Evolutionary conservation across 2,113 vertebrate genomes (phyloP), one percentile per base, ranked within the genome.

Genomic region (Nematolebias whitei): DNA sequence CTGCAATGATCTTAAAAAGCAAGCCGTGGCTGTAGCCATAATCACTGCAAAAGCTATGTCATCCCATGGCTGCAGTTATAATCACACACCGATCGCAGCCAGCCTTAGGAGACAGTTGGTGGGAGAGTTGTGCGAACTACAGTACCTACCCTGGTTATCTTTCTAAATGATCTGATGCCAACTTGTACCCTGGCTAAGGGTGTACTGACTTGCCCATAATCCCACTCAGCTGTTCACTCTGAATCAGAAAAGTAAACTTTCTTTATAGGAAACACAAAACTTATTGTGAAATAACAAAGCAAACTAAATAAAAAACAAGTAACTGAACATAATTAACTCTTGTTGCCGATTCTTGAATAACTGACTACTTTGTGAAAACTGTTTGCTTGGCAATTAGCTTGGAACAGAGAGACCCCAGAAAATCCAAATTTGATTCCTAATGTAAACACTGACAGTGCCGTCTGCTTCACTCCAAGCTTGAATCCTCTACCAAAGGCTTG

Each of bases 1-100:
- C 6, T 39, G 54, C 54, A 24, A 20, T 32, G 38, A 56, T 40
- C 35, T 56, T 56, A 56, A 56, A 39, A 56, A 48, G 23, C 44
- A 48, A 55, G 9, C 52, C 14, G n/a, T 20, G n/a, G 43, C 22
- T 56, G 18, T 9, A 45, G 12, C 57, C 14, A 16, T 40, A 23
- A 11, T 43, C 39, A 41, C 20, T 18, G 15, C 39, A 18, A 44
- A 23, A 41, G 23, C 39, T 13, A 26, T 19, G 41, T 19, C 41
- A 39, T 16, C 52, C 22, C 63, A 19, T 39, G 20, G 54, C 63
- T 29, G 12, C 9, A 19, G 43, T 39, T 13, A 1, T 22, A 24
- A 39, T 38, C 32, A 35, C 32, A 35, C 32, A 35, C 32, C 32
- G 32, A 35, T 35, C 20, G 7, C 48, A 24, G 48, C 22, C 44